Evolutionary conservation across 2,797 vertebrate genomes (phyloP).

Genomic region (Onychomys torridus): DNA sequence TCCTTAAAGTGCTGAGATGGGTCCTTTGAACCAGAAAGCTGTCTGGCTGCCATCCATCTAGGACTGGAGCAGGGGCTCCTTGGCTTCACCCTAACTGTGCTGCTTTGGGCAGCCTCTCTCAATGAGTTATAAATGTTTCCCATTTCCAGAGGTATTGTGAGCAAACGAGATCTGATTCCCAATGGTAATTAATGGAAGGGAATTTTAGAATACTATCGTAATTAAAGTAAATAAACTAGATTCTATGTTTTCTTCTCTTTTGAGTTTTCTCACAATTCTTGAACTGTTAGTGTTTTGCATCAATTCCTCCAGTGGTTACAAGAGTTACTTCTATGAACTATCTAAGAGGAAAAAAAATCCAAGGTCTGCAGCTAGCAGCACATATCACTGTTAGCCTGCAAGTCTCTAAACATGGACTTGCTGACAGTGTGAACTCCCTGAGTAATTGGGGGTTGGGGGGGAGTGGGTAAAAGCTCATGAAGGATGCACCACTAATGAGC

Average conservation of each 20-base stretch:
- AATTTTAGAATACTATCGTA: not conserved
- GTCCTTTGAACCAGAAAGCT: not conserved
- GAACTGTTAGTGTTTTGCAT: not conserved
- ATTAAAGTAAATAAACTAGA: not conserved
- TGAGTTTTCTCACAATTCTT: not conserved
- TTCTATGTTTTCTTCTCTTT: not conserved
- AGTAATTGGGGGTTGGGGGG: not conserved
- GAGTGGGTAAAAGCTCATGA: not conserved
- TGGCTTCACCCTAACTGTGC: fast-evolving
- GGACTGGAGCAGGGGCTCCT: not conserved
- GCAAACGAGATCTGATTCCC: not conserved
- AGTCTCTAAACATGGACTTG: not conserved
- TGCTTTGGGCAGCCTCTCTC: not conserved
- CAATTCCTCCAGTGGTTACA: not conserved
- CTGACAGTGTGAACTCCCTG: not conserved
- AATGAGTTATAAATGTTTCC: not conserved
- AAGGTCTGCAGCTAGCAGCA: not conserved
- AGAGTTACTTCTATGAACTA: not conserved
- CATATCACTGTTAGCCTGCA: not conserved
- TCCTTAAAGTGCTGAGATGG: not conserved
- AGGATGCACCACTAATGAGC: not conserved
- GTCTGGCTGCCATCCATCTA: not conserved
- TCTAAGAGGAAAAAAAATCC: not conserved
- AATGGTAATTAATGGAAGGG: not conserved
- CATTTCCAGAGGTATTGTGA: not conserved